Conservation (phyloP, 2,113 vertebrate species). For the Nematolebias whitei region DNA sequence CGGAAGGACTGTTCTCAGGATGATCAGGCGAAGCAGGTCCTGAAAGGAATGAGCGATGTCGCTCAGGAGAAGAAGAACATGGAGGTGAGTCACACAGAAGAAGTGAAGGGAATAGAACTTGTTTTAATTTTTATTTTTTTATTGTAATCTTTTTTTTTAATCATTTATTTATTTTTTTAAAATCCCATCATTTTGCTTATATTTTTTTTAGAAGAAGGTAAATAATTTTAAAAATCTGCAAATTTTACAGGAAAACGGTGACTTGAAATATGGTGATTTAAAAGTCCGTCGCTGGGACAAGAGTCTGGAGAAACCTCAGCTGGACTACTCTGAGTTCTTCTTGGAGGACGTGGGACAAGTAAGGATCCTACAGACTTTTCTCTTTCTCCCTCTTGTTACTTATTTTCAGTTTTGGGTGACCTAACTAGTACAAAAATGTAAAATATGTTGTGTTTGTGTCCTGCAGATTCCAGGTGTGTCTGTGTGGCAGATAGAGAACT, state of each 20-base stretch:
- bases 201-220: no score
- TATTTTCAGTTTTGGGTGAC: neutral
- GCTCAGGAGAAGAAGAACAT: slow-evolving; percentile 94
- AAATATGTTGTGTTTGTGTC: neutral
- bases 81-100: slow-evolving; percentile 81
- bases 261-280: slow-evolving; percentile 81
- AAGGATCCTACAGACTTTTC: neutral
- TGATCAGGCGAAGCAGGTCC: slow-evolving; percentile 97
- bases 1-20: slow-evolving; percentile 92
- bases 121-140: no score
- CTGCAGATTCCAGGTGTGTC: slow-evolving; percentile 84
- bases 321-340: slow-evolving; percentile 97
- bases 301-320: slow-evolving; percentile 91
- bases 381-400: neutral
- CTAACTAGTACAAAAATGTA: no score
- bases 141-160: neutral
- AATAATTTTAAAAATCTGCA: neutral
- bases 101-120: neutral
- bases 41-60: slow-evolving; percentile 97
- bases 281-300: slow-evolving; percentile 94
- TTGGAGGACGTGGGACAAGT: slow-evolving; percentile 89
- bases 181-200: no score
- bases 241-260: slow-evolving; percentile 83
- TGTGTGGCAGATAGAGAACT: slow-evolving; percentile 98
- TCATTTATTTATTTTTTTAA: neutral